Percentiles rank a stretch among this genome's conserved stretches.
These are phyloP conservation scores for Lagorchestes hirsutus DNA, from an alignment of 2,797 vertebrate species.

Conservation along the genomic window DNA sequence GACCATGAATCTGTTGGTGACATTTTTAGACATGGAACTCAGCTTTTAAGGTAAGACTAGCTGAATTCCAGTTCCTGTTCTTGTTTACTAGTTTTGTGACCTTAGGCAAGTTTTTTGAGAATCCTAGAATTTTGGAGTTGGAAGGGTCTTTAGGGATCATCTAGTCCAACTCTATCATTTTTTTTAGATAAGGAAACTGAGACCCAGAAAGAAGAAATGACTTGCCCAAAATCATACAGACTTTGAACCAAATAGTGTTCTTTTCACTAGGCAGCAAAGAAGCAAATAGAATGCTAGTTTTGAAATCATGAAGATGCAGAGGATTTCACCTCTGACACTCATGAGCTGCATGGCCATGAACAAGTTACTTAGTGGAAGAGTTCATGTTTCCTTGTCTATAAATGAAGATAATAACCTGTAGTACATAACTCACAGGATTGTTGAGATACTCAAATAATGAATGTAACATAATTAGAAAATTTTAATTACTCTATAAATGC, in stretches of 20 bases:
- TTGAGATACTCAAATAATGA: background rate
- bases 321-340: background rate
- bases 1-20: background rate
- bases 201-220: background rate
- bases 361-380: background rate
- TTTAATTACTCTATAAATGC: background rate
- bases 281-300: background rate
- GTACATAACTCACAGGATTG: background rate
- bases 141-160: slow-evolving; percentile 14
- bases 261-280: background rate
- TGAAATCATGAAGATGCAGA: background rate
- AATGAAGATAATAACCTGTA: background rate
- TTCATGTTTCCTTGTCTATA: background rate
- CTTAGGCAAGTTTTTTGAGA: background rate
- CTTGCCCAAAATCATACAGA: background rate
- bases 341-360: background rate
- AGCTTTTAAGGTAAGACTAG: background rate
- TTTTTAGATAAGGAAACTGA: slow-evolving; percentile 12
- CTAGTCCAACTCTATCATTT: background rate
- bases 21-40: background rate
- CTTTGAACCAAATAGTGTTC: background rate
- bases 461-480: background rate
- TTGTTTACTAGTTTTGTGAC: background rate
- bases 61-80: background rate
- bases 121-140: background rate